A percentile compares a stretch with the other conserved stretches of the same genome.
phyloP scores from a whole-genome alignment of 2,888 invertebrate species.

The Drosophila macrospina region DNA sequence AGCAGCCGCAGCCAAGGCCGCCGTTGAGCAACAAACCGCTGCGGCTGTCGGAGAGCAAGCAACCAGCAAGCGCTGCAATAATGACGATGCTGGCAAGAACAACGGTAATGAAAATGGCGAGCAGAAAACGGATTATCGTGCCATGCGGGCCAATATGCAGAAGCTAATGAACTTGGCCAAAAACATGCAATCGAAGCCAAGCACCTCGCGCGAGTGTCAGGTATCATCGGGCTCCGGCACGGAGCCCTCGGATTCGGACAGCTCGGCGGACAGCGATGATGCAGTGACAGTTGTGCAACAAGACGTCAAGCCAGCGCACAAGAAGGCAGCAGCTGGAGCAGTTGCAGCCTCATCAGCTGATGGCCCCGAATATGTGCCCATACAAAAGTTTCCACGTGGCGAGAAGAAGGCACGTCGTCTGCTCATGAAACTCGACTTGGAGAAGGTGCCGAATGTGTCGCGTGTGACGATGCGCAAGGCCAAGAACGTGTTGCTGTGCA shows the following conservation, averaged over 20 bases:
- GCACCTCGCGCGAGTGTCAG: not conserved
- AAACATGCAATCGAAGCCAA: constrained; percentile 1
- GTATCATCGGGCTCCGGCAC: constrained; percentile 10
- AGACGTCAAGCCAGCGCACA: not conserved
- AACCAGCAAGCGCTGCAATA: constrained; percentile 3
- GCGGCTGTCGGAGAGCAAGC: not conserved
- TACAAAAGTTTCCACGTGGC: constrained; percentile 49
- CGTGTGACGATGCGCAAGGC: constrained; percentile 66
- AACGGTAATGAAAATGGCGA: not conserved
- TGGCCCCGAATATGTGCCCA: not conserved
- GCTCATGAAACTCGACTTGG: constrained; percentile 57
- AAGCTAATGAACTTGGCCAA: constrained; percentile 32
- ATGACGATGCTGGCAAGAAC: not conserved
- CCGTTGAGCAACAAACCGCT: not conserved
- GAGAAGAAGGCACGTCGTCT: constrained; percentile 71
- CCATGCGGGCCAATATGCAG: constrained; percentile 7
- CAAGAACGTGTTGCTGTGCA: constrained; percentile 57
- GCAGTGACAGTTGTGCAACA: constrained; percentile 18
- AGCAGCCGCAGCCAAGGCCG: not conserved
- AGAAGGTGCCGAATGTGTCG: constrained; percentile 49
- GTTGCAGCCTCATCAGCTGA: not conserved
- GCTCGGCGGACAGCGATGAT: constrained; percentile 46
- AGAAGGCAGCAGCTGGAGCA: not conserved
- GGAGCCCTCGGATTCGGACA: constrained; percentile 4
- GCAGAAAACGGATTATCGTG: not conserved